These are phyloP conservation scores for Cyanocitta stelleri DNA, from an alignment of 2,113 vertebrate genomes.

Conservation along the genomic window DNA sequence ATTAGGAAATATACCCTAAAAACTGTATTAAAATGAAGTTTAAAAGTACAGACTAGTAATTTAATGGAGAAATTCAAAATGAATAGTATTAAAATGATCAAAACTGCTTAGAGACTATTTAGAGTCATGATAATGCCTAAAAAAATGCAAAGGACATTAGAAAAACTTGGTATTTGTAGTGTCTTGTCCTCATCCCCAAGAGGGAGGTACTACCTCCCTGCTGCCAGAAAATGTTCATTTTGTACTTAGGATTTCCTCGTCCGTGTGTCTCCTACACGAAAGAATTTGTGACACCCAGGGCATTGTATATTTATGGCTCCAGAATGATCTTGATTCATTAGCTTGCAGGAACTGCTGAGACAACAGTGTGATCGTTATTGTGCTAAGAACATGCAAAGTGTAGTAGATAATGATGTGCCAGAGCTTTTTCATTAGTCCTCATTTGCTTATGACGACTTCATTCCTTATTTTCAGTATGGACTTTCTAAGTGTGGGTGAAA, in stretches of 20 bases:
- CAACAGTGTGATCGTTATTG: accelerated
- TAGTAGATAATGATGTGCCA: not conserved
- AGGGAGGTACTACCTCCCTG: not conserved
- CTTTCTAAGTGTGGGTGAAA: not conserved
- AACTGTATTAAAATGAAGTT: not conserved
- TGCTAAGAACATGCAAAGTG: not conserved
- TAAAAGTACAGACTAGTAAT: not conserved
- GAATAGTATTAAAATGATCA: not conserved
- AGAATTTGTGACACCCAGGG: not conserved
- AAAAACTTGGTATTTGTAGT: not conserved
- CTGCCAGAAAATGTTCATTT: not conserved
- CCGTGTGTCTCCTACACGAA: accelerated
- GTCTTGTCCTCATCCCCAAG: not conserved
- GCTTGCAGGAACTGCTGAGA: not conserved
- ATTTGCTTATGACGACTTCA: not conserved
- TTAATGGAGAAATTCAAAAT: not conserved
- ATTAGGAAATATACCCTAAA: not conserved
- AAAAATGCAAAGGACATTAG: not conserved
- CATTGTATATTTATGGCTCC: not conserved
- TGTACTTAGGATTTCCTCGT: not conserved
- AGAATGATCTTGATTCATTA: not conserved
- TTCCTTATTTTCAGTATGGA: not conserved
- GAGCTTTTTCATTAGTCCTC: not conserved
- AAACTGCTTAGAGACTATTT: not conserved
- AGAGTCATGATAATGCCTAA: not conserved